Percentiles rank a stretch among this genome's conserved stretches.
These are phyloP conservation scores for Laticauda colubrina DNA, from an alignment of 2,113 vertebrate species.

Conservation along the genomic window DNA sequence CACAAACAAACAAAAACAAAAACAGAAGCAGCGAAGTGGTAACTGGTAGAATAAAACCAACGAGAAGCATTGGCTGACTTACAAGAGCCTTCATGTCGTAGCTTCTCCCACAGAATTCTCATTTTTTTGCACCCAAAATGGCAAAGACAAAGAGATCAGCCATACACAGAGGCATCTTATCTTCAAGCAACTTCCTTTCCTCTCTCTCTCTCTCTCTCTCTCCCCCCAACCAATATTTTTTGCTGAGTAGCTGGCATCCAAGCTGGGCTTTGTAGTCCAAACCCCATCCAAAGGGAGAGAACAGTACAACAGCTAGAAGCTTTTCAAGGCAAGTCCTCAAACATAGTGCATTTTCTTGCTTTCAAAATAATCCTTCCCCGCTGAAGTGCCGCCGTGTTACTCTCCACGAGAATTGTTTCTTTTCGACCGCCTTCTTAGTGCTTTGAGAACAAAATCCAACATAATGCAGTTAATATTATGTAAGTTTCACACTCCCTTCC, in stretches of 20 bases:
- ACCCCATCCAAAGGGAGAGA: neutral
- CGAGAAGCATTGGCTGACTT: neutral
- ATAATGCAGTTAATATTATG: neutral
- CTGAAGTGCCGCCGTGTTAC: neutral
- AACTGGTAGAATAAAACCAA: neutral
- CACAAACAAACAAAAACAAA: neutral
- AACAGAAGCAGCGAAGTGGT: neutral
- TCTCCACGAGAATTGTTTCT: neutral
- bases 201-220: no score
- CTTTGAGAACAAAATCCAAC: neutral
- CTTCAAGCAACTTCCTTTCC: slow-evolving; percentile 1
- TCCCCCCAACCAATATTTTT: neutral
- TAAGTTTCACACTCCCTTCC: neutral
- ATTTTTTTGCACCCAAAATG: neutral
- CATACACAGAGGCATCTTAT: neutral
- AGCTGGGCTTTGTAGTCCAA: slow-evolving; percentile 7
- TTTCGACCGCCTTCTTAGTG: neutral
- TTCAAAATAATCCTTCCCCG: no score
- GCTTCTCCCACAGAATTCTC: neutral
- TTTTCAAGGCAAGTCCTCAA: neutral
- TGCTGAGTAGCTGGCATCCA: slow-evolving; percentile 1
- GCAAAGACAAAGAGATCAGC: neutral
- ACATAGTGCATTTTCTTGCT: neutral
- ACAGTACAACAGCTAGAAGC: neutral
- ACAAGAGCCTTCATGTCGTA: neutral